Percentiles rank a stretch among this genome's conserved stretches.
These are phyloP conservation scores for Meiosimyza decipiens DNA, from an alignment of 2,888 invertebrate species.

Conservation along the genomic window DNA sequence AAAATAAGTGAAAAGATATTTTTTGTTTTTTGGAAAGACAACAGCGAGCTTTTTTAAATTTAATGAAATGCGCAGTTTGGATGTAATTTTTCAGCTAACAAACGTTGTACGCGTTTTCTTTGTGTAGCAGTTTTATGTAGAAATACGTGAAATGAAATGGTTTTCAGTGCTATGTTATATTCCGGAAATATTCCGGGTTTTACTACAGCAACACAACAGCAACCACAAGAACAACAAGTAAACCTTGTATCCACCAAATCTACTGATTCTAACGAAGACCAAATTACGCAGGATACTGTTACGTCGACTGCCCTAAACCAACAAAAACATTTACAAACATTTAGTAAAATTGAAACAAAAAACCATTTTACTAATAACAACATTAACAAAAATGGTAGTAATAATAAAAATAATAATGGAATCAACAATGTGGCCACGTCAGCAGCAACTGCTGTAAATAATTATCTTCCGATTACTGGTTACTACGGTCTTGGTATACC, in stretches of 20 bases:
- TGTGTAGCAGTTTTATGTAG: no score
- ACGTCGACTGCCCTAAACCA: not conserved
- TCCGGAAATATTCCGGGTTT: slow-evolving; percentile 64
- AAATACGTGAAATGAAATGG: slow-evolving; percentile 61
- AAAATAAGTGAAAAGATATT: not conserved
- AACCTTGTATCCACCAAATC: slow-evolving; percentile 41
- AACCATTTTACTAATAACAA: slow-evolving; percentile 35
- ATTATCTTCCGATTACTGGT: slow-evolving; percentile 40
- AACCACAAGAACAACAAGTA: slow-evolving; percentile 46
- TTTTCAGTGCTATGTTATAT: slow-evolving; percentile 68
- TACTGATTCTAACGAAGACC: no score
- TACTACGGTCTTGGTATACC: slow-evolving; percentile 75
- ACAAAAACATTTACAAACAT: slow-evolving; percentile 11
- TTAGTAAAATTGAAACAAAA: slow-evolving; percentile 18
- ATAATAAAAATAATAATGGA: slow-evolving; percentile 3
- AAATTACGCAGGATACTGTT: no score
- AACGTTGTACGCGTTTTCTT: no score
- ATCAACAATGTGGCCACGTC: slow-evolving; percentile 1
- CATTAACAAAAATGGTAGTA: slow-evolving; percentile 6
- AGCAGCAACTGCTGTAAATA: slow-evolving; percentile 37
- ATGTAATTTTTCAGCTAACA: slow-evolving; percentile 29
- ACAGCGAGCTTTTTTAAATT: no score
- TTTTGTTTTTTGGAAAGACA: no score
- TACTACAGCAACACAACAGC: slow-evolving; percentile 48
- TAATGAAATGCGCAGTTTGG: no score